Conservation (phyloP, 2,797 vertebrate species). For the Sciaenops ocellatus region DNA sequence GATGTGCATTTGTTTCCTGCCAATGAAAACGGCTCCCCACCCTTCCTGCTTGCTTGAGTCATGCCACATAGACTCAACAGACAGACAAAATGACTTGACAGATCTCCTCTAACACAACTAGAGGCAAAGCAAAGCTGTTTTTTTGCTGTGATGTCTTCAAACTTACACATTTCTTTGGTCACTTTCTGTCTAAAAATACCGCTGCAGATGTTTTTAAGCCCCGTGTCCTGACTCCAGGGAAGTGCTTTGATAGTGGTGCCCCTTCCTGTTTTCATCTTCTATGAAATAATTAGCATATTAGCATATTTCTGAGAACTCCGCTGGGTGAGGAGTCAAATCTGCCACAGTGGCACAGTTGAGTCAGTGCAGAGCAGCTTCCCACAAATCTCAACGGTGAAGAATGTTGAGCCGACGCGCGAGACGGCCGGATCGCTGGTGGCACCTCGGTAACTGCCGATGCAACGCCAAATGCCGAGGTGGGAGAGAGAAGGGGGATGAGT, state of each 20-base stretch:
- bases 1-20: constrained; percentile 84
- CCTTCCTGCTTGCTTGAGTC: constrained; percentile 85
- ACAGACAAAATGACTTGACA: constrained; percentile 41
- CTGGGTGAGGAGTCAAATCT: constrained; percentile 27
- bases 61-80: constrained; percentile 75
- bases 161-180: background rate
- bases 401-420: constrained; percentile 62
- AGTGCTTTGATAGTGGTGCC: constrained; percentile 58
- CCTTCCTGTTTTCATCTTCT: constrained; percentile 75
- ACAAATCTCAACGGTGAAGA: constrained; percentile 53
- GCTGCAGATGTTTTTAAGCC: constrained; percentile 36
- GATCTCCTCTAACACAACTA: constrained; percentile 16
- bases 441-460: constrained; percentile 55
- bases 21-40: constrained; percentile 80
- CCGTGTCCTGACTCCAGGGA: constrained; percentile 38
- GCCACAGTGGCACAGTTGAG: constrained; percentile 59
- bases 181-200: constrained; percentile 23
- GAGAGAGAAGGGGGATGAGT: constrained; percentile 36
- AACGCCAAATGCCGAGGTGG: constrained; percentile 48
- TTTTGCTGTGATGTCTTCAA: background rate
- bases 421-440: constrained; percentile 56
- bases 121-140: background rate
- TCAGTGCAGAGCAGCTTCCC: constrained; percentile 60
- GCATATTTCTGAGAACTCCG: constrained; percentile 36
- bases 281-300: constrained; percentile 69